phyloP scores from a whole-genome alignment of 2,113 vertebrate genomes.

The Addax nasomaculatus region DNA sequence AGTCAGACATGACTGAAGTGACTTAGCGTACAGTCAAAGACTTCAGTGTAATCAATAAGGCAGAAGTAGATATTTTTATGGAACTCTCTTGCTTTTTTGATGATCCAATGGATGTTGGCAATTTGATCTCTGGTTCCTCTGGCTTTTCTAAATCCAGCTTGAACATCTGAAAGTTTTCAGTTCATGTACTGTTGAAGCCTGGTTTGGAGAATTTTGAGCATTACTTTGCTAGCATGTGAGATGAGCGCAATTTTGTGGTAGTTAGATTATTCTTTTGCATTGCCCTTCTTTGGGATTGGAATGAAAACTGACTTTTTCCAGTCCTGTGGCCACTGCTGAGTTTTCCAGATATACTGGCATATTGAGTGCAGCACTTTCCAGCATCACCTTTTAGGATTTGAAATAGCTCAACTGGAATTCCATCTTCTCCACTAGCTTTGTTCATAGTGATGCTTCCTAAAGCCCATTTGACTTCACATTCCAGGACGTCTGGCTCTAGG shows the following conservation, averaged over 20 bases:
- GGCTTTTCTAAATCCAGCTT: background rate
- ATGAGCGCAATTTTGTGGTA: background rate
- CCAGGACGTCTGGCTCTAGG: background rate
- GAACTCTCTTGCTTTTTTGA: background rate
- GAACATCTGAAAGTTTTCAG: background rate
- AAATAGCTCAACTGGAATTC: background rate
- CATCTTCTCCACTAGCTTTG: background rate
- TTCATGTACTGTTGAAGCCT: background rate
- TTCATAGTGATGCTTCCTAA: background rate
- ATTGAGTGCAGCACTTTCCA: background rate
- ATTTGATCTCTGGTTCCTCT: background rate
- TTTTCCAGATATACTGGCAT: background rate
- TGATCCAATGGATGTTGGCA: background rate
- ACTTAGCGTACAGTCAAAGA: background rate
- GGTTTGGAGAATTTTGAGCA: background rate
- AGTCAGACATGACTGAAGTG: rapidly evolving
- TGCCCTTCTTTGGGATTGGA: background rate
- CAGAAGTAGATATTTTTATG: background rate
- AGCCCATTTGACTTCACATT: background rate
- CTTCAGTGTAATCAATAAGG: background rate
- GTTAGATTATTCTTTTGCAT: background rate
- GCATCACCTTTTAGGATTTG: background rate
- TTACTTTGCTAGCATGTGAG: background rate
- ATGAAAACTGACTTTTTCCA: background rate
- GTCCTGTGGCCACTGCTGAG: background rate